Evolutionary conservation across 2,888 invertebrate genomes (phyloP).

Genomic region (Brenthis daphne): DNA sequence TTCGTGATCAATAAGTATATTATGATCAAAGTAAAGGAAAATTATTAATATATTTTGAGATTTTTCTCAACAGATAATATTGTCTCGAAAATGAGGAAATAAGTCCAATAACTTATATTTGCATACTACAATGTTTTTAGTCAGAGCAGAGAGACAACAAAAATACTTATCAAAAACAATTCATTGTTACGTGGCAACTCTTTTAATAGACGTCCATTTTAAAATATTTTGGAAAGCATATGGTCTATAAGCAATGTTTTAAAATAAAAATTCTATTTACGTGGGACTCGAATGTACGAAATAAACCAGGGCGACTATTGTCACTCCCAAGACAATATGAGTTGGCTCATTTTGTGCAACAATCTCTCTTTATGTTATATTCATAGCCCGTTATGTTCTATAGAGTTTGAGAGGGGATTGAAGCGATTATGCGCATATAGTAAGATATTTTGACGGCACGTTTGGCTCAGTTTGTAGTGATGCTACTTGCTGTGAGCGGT

Average conservation of each 20-base stretch:
- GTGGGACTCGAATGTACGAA: slow-evolving; percentile 50
- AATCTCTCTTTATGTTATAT: slow-evolving; percentile 49
- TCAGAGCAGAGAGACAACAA: background rate
- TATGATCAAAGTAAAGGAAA: no score
- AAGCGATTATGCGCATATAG: background rate
- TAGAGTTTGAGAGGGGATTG: slow-evolving; percentile 21
- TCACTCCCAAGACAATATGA: slow-evolving; percentile 53
- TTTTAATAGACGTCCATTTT: background rate
- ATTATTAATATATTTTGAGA: no score
- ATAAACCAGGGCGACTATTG: slow-evolving; percentile 53
- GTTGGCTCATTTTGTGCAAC: slow-evolving; percentile 47
- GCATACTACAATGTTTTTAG: no score
- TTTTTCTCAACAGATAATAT: no score
- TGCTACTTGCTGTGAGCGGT: no score
- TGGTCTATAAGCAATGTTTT: slow-evolving; percentile 6
- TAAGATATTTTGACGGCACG: no score
- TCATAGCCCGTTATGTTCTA: slow-evolving; percentile 38
- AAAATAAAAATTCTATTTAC: slow-evolving; percentile 46
- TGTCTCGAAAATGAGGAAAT: no score
- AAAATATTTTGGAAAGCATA: background rate
- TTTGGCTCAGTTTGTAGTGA: no score
- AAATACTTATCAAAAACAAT: background rate
- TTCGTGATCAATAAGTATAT: no score
- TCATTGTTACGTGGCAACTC: background rate
- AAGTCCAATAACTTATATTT: no score